Conservation (phyloP, 2,113 vertebrate species). For the Ageneiosus marmoratus region DNA sequence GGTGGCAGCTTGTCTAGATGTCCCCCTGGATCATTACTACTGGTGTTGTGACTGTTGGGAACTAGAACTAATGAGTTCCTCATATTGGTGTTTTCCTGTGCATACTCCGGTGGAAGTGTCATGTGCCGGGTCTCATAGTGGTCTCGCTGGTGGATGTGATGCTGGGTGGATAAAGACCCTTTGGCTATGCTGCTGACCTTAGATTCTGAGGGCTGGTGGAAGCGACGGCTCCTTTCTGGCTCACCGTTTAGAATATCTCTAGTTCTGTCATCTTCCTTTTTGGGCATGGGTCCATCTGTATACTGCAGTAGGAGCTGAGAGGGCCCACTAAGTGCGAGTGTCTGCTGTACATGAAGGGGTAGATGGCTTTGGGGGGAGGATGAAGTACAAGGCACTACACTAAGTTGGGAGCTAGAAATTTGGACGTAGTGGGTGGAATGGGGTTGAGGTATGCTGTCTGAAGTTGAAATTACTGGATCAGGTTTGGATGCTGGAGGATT, state of each 20-base stretch:
- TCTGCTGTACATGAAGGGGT: slow-evolving; percentile 84
- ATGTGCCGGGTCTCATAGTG: slow-evolving; percentile 86
- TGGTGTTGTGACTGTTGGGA: slow-evolving; percentile 83
- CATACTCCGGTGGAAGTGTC: slow-evolving; percentile 83
- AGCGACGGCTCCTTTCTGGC: slow-evolving; percentile 83
- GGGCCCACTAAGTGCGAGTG: slow-evolving; percentile 80
- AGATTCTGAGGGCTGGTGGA: slow-evolving; percentile 64
- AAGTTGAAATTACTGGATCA: slow-evolving; percentile 79
- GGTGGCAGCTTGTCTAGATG: slow-evolving; percentile 78
- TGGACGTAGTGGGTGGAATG: slow-evolving; percentile 81
- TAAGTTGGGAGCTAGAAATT: slow-evolving; percentile 80
- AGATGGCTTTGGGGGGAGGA: slow-evolving; percentile 78
- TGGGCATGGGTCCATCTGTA: slow-evolving; percentile 73
- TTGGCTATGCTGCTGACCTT: slow-evolving; percentile 70
- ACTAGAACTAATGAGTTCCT: slow-evolving; percentile 90
- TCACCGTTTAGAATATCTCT: slow-evolving; percentile 92
- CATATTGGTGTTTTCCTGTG: slow-evolving; percentile 79
- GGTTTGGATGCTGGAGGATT: slow-evolving; percentile 77
- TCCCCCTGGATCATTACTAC: slow-evolving; percentile 71
- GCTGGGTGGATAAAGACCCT: slow-evolving; percentile 71
- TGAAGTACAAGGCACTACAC: slow-evolving; percentile 74
- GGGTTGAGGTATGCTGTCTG: slow-evolving; percentile 76
- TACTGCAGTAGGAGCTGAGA: slow-evolving; percentile 90
- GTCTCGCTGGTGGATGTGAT: slow-evolving; percentile 64
- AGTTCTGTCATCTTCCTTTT: slow-evolving; percentile 80